These are phyloP conservation scores for Brevimyrus niger DNA, from an alignment of 2,113 vertebrate species.

Conservation along the genomic window DNA sequence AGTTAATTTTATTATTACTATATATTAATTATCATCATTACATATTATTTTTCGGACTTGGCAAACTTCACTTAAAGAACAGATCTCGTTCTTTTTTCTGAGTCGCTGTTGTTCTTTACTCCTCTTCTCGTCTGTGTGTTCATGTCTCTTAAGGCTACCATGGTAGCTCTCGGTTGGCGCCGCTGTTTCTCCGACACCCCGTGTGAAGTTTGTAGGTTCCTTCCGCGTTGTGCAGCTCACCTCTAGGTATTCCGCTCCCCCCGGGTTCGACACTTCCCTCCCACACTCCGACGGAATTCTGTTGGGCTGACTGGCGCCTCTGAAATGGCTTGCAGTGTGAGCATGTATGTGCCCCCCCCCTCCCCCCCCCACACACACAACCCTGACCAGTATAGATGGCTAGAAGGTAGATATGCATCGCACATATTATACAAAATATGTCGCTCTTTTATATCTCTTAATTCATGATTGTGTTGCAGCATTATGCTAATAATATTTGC, in stretches of 20 bases:
- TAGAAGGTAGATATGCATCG: background rate
- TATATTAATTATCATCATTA: background rate
- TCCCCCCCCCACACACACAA: background rate
- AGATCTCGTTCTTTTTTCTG: background rate
- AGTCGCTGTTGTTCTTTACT: background rate
- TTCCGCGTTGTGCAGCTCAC: background rate
- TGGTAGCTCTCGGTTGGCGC: background rate
- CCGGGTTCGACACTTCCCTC: background rate
- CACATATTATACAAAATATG: background rate
- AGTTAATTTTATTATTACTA: background rate
- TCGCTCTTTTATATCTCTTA: background rate
- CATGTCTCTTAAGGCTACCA: background rate
- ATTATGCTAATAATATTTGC: no score
- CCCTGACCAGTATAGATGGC: background rate
- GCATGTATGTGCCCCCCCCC: background rate
- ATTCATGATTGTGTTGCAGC: background rate
- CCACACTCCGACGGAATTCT: background rate
- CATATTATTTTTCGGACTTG: background rate
- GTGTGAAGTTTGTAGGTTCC: background rate
- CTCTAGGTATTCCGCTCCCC: background rate
- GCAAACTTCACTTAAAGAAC: background rate
- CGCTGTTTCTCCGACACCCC: background rate
- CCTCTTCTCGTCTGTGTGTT: background rate
- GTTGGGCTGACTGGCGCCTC: background rate
- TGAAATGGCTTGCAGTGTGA: background rate